These are phyloP conservation scores for Plotosus lineatus DNA, from an alignment of 2,113 vertebrate species.

Conservation along the genomic window DNA sequence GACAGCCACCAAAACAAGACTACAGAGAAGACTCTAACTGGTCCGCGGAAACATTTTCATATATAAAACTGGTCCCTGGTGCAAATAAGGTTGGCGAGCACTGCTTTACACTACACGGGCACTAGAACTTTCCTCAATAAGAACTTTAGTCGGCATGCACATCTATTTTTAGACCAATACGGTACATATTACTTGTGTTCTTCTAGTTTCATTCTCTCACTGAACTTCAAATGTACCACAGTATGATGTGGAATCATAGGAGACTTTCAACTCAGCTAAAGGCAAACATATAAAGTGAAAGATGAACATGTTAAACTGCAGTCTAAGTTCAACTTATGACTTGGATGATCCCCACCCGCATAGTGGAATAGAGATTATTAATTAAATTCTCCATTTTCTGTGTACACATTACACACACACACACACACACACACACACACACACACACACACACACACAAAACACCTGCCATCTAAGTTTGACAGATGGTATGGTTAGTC, in stretches of 20 bases:
- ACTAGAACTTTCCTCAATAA: background rate
- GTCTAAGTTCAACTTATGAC: background rate
- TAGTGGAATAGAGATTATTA: background rate
- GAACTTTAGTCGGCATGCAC: background rate
- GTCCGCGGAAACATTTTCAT: too few relatives aligned
- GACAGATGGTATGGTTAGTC: too few relatives aligned
- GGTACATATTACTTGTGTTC: background rate
- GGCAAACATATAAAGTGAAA: background rate
- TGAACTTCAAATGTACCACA: constrained; percentile 43
- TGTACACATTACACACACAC: too few relatives aligned
- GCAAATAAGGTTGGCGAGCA: too few relatives aligned
- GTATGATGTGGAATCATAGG: background rate
- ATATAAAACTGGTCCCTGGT: too few relatives aligned
- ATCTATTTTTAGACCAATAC: background rate
- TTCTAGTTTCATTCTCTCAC: constrained; percentile 3
- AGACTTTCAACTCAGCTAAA: background rate
- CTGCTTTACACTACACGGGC: background rate
- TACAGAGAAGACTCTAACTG: too few relatives aligned
- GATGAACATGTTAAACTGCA: background rate
- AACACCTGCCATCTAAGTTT: too few relatives aligned
- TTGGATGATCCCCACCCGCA: background rate
- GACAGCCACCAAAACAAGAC: too few relatives aligned
- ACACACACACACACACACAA: too few relatives aligned
- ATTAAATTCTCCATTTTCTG: background rate
- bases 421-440: too few relatives aligned